Evolutionary conservation across 2,888 invertebrate genomes (phyloP).

Genomic region (Noctua janthina): DNA sequence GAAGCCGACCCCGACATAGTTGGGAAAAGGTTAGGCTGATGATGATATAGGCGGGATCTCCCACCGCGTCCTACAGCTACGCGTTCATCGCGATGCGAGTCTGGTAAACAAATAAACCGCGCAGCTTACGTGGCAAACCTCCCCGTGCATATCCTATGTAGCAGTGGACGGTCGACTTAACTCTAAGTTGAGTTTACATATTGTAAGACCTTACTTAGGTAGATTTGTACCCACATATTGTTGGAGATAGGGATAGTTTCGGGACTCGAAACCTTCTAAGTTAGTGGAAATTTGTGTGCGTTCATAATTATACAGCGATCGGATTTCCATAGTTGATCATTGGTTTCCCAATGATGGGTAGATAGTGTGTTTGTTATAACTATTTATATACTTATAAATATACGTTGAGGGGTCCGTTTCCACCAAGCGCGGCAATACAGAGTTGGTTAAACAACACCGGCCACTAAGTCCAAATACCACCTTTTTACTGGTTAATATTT

Average conservation of each 20-base stretch:
- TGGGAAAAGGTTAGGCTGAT: background rate
- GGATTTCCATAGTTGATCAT: background rate
- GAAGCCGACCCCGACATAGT: background rate
- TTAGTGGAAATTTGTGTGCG: background rate
- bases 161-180: background rate
- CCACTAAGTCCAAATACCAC: background rate
- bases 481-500: background rate
- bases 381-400: background rate
- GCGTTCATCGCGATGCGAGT: background rate
- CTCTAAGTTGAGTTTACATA: conserved; percentile 26
- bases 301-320: conserved; percentile 7
- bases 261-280: background rate
- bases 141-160: background rate
- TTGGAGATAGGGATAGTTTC: conserved; percentile 1
- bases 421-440: background rate
- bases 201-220: conserved; percentile 18
- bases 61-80: background rate
- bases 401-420: background rate
- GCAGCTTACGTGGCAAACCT: background rate
- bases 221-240: background rate
- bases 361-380: background rate
- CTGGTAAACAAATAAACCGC: background rate
- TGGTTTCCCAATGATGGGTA: background rate
- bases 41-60: background rate
- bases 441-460: background rate